phyloP scores from a whole-genome alignment of 2,797 vertebrate species.

The Ambastaia sidthimunki region DNA sequence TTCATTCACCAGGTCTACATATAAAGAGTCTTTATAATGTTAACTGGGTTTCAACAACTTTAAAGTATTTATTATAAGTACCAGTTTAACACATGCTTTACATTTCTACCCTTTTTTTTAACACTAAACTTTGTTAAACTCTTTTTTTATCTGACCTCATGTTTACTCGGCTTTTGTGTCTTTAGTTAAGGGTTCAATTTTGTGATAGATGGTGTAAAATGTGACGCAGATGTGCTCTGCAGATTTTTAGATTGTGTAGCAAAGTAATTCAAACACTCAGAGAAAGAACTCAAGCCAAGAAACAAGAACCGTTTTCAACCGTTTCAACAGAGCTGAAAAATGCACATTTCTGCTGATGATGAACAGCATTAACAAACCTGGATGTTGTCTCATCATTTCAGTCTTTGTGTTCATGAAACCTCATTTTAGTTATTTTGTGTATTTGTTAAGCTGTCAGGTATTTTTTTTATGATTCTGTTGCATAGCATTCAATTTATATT shows the following conservation, averaged over 20 bases:
- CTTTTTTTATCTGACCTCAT: background rate
- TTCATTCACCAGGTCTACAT: background rate
- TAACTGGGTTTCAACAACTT: background rate
- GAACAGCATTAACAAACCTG: background rate
- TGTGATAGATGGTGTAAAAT: background rate
- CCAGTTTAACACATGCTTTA: background rate
- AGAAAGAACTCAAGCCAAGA: constrained; percentile 10
- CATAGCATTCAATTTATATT: background rate
- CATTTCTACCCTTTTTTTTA: background rate
- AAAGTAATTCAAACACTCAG: background rate
- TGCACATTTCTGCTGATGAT: background rate
- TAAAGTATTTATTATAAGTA: background rate
- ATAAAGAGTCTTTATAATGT: background rate
- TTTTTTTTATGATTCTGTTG: background rate
- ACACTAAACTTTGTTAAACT: too few relatives aligned
- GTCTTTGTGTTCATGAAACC: background rate
- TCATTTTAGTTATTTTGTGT: background rate
- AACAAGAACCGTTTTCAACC: background rate
- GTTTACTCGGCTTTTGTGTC: constrained; percentile 35
- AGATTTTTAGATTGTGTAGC: constrained; percentile 32
- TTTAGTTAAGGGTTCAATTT: constrained; percentile 9
- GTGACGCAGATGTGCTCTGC: background rate
- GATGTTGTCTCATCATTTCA: background rate
- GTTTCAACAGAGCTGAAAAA: constrained; percentile 1
- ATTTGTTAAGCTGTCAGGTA: background rate